Percentiles rank a stretch among this genome's conserved stretches.
These are phyloP conservation scores for Caenorhabditis virilis DNA, from an alignment of 2,888 invertebrate species.

Conservation along the genomic window DNA sequence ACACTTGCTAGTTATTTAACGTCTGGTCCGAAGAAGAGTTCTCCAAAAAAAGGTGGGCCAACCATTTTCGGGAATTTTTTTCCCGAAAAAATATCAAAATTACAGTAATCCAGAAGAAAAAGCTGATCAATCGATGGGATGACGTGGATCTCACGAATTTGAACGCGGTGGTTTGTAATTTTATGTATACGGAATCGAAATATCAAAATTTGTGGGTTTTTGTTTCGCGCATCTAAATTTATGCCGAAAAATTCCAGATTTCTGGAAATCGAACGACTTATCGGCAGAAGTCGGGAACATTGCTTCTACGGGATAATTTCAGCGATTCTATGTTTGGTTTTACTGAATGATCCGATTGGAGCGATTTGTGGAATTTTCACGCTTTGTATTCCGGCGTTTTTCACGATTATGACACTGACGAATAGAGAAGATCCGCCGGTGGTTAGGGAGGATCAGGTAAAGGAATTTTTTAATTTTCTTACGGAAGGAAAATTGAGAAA, in stretches of 20 bases:
- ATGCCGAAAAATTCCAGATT: slow-evolving; percentile 5
- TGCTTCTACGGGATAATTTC: slow-evolving; percentile 10
- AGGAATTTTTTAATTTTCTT: too few relatives aligned
- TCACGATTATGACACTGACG: slow-evolving; percentile 8
- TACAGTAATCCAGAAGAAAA: background rate
- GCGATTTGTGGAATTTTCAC: slow-evolving; percentile 10
- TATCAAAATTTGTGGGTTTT: slow-evolving; percentile 15
- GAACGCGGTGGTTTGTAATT: slow-evolving; percentile 21
- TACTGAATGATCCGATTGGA: slow-evolving; percentile 27
- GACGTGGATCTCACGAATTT: slow-evolving; percentile 26
- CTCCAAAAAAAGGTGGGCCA: slow-evolving; percentile 10
- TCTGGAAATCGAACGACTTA: slow-evolving; percentile 15
- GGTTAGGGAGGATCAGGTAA: too few relatives aligned
- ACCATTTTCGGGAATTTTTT: too few relatives aligned
- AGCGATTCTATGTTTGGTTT: background rate
- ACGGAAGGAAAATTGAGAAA: too few relatives aligned
- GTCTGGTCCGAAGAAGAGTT: slow-evolving; percentile 11
- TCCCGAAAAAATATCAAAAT: slow-evolving; percentile 1
- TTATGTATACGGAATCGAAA: slow-evolving; percentile 8
- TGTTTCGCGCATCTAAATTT: background rate
- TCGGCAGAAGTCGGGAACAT: slow-evolving; percentile 16
- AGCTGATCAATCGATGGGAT: slow-evolving; percentile 27
- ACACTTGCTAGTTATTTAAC: slow-evolving; percentile 34
- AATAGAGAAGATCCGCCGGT: slow-evolving; percentile 1
- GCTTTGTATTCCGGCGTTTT: slow-evolving; percentile 18